Base-by-base conservation (phyloP, 2,113 vertebrate genomes). In the Megaptera novaeangliae region DNA sequence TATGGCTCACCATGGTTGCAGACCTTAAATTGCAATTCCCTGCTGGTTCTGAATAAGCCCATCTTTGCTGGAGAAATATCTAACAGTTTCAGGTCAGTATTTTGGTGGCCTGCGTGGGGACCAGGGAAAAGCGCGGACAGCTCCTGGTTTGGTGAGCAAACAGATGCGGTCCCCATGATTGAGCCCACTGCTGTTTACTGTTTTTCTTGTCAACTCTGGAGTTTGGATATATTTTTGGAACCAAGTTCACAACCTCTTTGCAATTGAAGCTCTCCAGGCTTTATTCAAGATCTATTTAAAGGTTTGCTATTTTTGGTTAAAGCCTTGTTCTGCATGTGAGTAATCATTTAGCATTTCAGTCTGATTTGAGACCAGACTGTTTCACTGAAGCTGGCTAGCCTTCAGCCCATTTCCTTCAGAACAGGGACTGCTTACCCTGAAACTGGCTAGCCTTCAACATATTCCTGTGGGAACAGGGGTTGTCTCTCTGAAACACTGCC, bases 131-230 rank as follows among this genome's bases (percentile, higher is more conserved):
- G 5, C 6, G 23, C 36, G 6, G 1, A 57, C 3, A 27, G 8
- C 4, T 21, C 10, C 46, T 57, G 23, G 13, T 36, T 57, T 57
- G 21, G n/a, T 81, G 52, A 81, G 21, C 34, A 81, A 39, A 57
- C 0, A 2, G 2, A 17, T 80, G 75, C 4, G 2, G 52, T 15
- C 6, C 6, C 20, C 34, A 55, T 11, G 7, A 80, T 55, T 52
- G 75, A 55, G 13, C 4, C 13, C 52, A 27, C 6, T 81, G 21
- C 3, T 81, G 25, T 27, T 39, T 23, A 81, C n/a, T 27, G 21
- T n/a, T 81, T 80, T 81, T 81, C 77, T 39, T 81, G 23, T 57
- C n/a, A 81, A 57, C 13, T 13, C 77, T 81, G 52, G 21, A 57
- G 20, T 8, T 57, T 39, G 77, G 39, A 36, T 25, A 17, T 81